A percentile compares a stretch with the other conserved stretches of the same genome.
phyloP scores from a whole-genome alignment of 2,888 invertebrate species.

The Plusia festucae region DNA sequence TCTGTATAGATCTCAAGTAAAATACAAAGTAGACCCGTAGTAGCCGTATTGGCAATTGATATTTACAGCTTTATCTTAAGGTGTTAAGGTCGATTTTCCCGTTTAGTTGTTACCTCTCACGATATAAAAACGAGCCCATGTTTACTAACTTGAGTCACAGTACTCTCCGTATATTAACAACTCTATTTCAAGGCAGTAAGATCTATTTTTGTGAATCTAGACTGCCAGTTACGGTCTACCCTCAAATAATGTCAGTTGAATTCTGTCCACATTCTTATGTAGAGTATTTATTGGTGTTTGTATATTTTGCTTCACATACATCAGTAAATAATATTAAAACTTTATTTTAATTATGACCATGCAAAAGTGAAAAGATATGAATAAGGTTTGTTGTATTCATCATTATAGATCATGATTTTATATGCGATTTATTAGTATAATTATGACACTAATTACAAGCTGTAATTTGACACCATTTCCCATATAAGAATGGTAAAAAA shows the following conservation, averaged over 20 bases:
- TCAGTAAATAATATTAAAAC: no score
- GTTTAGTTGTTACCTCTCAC: neutral
- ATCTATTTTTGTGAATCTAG: no score
- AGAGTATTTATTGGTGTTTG: neutral
- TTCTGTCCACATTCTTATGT: neutral
- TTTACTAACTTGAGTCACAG: no score
- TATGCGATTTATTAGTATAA: neutral
- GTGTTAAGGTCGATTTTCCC: neutral
- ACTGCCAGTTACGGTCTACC: no score
- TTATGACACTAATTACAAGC: neutral
- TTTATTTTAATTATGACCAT: no score
- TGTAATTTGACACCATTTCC: neutral
- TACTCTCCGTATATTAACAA: no score
- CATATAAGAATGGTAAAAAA: neutral
- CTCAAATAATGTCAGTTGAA: neutral
- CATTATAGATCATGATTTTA: neutral
- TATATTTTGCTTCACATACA: neutral
- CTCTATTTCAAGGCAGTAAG: no score
- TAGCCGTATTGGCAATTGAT: neutral
- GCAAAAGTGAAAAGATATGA: no score
- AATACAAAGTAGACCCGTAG: neutral
- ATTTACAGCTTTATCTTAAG: neutral
- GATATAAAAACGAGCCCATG: no score
- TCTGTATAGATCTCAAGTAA: slow-evolving; percentile 63
- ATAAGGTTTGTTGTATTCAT: neutral